phyloP scores from a whole-genome alignment of 2,797 vertebrate species.

The Gymnopithys bicolor region DNA sequence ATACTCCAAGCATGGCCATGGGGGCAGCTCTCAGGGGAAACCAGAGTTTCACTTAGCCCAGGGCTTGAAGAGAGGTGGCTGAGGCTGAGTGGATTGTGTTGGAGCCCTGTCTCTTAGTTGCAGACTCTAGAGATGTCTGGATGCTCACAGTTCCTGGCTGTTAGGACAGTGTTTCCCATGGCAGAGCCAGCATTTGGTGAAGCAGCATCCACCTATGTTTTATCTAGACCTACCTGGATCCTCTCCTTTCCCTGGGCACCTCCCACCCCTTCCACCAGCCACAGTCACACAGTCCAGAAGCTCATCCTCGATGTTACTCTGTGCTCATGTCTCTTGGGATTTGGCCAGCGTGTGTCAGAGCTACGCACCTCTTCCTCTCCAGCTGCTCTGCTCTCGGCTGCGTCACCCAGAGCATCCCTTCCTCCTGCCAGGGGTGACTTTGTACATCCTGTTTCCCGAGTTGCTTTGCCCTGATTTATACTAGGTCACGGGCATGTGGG shows the following conservation, averaged over 20 bases:
- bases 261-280: not conserved
- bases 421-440: not conserved
- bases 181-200: not conserved
- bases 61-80: not conserved
- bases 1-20: fast-evolving
- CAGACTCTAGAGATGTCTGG: not conserved
- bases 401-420: slow-evolving; percentile 6
- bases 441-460: not conserved
- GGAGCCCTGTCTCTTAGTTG: not conserved
- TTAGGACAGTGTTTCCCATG: fast-evolving
- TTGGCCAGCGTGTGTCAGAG: not conserved
- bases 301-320: not conserved
- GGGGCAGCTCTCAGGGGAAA: not conserved
- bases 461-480: not conserved
- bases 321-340: not conserved
- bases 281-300: not conserved
- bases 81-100: not conserved
- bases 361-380: not conserved
- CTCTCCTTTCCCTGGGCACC: not conserved
- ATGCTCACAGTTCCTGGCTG: not conserved
- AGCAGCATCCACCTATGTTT: not conserved
- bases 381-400: not conserved
- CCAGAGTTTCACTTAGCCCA: not conserved
- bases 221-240: not conserved
- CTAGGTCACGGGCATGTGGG: not conserved